Percentiles rank a stretch among this genome's conserved stretches.
Conservation (phyloP, 2,113 vertebrate species). For the Vulpes vulpes region DNA sequence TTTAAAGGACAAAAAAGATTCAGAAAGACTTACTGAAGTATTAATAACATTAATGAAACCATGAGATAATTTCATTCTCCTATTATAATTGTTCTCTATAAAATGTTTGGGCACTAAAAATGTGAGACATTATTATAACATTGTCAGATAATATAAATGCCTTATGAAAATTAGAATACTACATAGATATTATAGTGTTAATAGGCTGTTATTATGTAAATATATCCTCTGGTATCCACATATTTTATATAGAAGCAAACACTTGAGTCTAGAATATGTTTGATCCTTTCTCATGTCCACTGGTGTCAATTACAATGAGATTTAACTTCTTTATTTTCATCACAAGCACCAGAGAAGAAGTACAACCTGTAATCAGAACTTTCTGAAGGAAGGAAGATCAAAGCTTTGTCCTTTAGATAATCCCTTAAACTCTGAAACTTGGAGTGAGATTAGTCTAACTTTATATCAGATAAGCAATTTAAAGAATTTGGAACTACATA, state of each 20-base stretch:
- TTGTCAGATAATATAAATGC: not conserved
- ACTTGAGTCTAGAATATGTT: not conserved
- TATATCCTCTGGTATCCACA: not conserved
- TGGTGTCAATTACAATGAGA: not conserved
- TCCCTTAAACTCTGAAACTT: not conserved
- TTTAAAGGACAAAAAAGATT: not conserved
- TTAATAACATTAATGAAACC: not conserved
- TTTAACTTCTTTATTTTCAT: not conserved
- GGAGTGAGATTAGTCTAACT: not conserved
- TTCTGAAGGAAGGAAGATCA: not conserved
- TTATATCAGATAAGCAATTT: not conserved
- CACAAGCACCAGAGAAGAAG: not conserved
- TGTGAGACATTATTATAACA: not conserved
- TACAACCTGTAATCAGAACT: not conserved
- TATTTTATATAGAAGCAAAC: not conserved
- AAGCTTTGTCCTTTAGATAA: not conserved
- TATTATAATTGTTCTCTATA: not conserved
- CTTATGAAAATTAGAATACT: not conserved
- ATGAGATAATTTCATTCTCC: not conserved
- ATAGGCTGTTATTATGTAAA: not conserved
- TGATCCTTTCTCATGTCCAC: not conserved
- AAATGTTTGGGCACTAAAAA: constrained; percentile 33
- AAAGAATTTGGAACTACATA: not conserved
- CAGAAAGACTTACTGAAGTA: not conserved
- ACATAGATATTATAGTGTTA: not conserved